Base-by-base conservation (phyloP, 2,888 invertebrate genomes). In the Drosophila nr. perissopoda region DNA sequence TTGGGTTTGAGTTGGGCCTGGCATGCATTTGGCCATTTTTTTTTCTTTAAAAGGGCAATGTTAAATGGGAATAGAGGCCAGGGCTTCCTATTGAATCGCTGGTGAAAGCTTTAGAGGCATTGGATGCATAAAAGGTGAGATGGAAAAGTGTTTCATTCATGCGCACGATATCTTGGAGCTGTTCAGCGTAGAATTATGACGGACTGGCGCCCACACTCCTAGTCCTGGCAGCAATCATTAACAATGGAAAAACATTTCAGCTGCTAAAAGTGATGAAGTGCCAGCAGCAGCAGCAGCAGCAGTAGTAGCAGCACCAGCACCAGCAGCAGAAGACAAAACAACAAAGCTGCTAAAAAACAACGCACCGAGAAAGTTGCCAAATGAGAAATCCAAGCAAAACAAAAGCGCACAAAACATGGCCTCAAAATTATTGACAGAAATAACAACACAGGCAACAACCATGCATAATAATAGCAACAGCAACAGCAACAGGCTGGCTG, bases 391-490 rank as follows among this genome's bases (percentile, higher is more conserved):
- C 27, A 54, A 59, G 69, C 36, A 42, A 52, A 79, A 79, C 80
- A 76, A 79, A 70, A 60, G 65, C 70, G 42, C 64, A 63, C 49
- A 62, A 61, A 79, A 79, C 75, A 75, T 62, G 75, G 58, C 64
- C 76, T 60, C 52, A 57, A 79, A 76, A 79, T 63, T 77, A 79
- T 79, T 77, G 77, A 79, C 76, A 79, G 70, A 65, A 58, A 72
- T 54, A 74, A 38, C 56, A 75, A 58, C 46, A 76, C 56, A 36
- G 46, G 8, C 52, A 68, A 63, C 53, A 74, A 70, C 48, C 48
- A 51, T 53, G 60, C 34, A 69, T 42, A 48, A 61, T 27, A 46
- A 68, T 67, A 80, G 46, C 46, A 46, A 46, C 4, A 42, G n/a
- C 42, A 42, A 56, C 59, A 79, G 76, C 80, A 78, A 67, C 80